Conservation (phyloP, 2,113 vertebrate species). For the Damaliscus lunatus region DNA sequence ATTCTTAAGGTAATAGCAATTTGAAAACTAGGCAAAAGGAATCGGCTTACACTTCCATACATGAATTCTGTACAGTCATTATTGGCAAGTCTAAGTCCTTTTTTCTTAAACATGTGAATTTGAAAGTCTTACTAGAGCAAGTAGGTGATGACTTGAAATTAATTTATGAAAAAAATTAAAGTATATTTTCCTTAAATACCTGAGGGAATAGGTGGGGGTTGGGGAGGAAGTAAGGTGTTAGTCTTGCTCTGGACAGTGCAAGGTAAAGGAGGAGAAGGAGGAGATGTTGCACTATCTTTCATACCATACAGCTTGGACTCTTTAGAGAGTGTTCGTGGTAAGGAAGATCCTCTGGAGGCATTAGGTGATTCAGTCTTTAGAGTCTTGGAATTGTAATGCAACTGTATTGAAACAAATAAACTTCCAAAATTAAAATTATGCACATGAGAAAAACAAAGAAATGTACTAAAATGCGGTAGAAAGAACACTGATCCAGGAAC, state of each 20-base stretch:
- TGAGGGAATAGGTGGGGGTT: conserved; percentile 95
- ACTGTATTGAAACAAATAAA: conserved; percentile 80
- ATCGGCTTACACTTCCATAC: background rate
- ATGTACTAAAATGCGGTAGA: background rate
- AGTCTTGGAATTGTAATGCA: conserved; percentile 99
- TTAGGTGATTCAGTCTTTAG: conserved; percentile 96
- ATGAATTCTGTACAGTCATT: background rate
- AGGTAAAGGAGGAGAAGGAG: conserved; percentile 83
- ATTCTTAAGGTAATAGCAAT: background rate
- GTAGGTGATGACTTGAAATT: conserved; percentile 42
- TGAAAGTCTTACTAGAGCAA: conserved; percentile 39
- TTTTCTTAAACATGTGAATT: background rate
- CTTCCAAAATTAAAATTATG: conserved; percentile 30
- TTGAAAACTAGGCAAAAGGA: background rate
- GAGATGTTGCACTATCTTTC: conserved; percentile 89
- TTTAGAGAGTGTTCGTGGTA: conserved; percentile 97
- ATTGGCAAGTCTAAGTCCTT: background rate
- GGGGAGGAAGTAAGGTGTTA: conserved; percentile 96
- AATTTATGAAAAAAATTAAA: conserved; percentile 50
- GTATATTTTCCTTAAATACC: conserved; percentile 85
- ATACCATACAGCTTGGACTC: conserved; percentile 99
- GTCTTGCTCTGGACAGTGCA: conserved; percentile 91
- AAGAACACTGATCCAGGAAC: background rate
- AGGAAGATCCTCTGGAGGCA: conserved; percentile 95
- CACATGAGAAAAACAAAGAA: background rate